Conservation (phyloP, 1,140 invertebrate species). For the Magallana gigas region DNA sequence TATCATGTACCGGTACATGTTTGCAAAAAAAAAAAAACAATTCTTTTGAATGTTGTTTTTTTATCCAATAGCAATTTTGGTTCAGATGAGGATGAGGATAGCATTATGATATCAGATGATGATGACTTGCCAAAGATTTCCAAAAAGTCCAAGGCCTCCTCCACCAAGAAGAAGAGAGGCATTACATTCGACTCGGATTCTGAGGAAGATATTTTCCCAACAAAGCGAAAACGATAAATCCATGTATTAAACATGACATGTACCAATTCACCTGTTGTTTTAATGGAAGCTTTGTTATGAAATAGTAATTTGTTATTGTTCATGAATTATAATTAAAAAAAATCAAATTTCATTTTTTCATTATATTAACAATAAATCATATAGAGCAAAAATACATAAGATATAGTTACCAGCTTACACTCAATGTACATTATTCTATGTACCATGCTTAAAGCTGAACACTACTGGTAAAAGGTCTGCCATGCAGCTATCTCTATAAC, state of each 20-base stretch:
- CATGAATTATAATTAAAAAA: too few species aligned
- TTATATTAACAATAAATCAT: too few species aligned
- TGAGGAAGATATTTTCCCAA: constrained; percentile 63
- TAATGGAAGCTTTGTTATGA: background rate
- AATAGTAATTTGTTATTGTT: background rate
- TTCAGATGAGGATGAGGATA: constrained; percentile 57
- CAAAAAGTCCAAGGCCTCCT: constrained; percentile 45
- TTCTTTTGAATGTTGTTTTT: background rate
- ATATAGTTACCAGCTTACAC: too few species aligned
- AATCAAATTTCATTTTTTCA: too few species aligned
- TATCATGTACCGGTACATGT: too few species aligned
- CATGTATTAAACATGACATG: background rate
- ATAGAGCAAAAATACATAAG: too few species aligned
- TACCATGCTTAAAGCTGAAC: too few species aligned
- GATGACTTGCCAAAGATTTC: constrained; percentile 44
- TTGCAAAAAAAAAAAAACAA: too few species aligned
- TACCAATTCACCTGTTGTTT: too few species aligned
- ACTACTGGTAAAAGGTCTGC: too few species aligned
- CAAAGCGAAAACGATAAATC: constrained; percentile 59
- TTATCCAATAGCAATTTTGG: constrained; percentile 36
- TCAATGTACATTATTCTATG: too few species aligned
- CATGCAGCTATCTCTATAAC: too few species aligned
- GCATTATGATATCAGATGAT: constrained; percentile 57
- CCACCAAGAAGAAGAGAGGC: constrained; percentile 50
- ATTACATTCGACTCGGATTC: constrained; percentile 59